These are phyloP conservation scores for Lycia hirtaria DNA, from an alignment of 2,888 invertebrate species.

Conservation along the genomic window DNA sequence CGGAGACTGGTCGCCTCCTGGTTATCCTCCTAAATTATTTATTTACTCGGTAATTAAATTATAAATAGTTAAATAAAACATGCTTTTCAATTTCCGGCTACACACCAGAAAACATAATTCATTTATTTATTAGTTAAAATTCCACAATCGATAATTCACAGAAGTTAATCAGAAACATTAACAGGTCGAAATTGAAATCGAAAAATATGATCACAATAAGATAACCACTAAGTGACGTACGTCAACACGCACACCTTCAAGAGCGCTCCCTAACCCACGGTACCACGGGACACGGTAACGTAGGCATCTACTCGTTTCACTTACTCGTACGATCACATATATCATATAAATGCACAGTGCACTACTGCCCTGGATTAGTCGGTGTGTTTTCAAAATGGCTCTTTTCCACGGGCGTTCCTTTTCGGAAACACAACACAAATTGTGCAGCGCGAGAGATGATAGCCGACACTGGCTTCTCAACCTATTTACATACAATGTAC, in stretches of 20 bases:
- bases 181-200: slow-evolving; percentile 73
- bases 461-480: slow-evolving; percentile 43
- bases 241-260: slow-evolving; percentile 52
- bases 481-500: slow-evolving; percentile 38
- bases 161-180: slow-evolving; percentile 74
- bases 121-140: slow-evolving; percentile 82
- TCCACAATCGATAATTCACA: slow-evolving; percentile 80
- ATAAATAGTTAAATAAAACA: slow-evolving; percentile 35
- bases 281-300: slow-evolving; percentile 65
- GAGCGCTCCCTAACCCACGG: slow-evolving; percentile 53
- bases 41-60: slow-evolving; percentile 1
- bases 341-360: slow-evolving; percentile 76
- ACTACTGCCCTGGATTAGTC: slow-evolving; percentile 81
- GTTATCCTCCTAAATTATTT: slow-evolving; percentile 49
- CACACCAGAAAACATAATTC: slow-evolving; percentile 71
- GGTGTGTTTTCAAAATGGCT: slow-evolving; percentile 96
- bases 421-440: slow-evolving; percentile 95
- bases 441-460: slow-evolving; percentile 73
- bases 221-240: slow-evolving; percentile 69
- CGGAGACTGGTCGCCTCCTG: slow-evolving; percentile 67
- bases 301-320: slow-evolving; percentile 66
- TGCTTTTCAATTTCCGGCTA: slow-evolving; percentile 56
- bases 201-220: slow-evolving; percentile 73
- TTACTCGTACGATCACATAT: slow-evolving; percentile 68
- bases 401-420: slow-evolving; percentile 92